Evolutionary conservation across 1,140 invertebrate species (phyloP).

Genomic region (Bombus waltoni): DNA sequence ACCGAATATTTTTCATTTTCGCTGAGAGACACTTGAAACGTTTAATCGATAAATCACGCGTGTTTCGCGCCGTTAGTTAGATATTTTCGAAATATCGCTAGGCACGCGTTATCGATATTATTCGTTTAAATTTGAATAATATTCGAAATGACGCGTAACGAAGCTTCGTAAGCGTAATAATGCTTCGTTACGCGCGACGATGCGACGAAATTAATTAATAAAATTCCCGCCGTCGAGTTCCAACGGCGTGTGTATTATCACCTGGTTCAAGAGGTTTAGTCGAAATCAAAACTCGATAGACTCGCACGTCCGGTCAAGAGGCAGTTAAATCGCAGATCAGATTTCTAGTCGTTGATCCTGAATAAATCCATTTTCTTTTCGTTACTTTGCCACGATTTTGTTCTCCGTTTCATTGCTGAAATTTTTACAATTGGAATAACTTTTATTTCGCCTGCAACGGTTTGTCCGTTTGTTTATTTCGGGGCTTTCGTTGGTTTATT

Average conservation of each 20-base stretch:
- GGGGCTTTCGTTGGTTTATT: no score
- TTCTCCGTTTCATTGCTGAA: no score
- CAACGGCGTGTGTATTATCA: not conserved
- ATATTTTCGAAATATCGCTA: constrained; percentile 2
- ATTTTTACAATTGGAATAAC: no score
- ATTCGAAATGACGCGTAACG: constrained; percentile 19
- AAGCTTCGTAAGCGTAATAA: not conserved
- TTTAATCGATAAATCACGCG: not conserved
- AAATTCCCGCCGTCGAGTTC: constrained; percentile 16
- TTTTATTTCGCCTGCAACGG: no score
- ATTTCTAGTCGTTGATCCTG: not conserved
- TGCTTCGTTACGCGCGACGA: constrained; percentile 35
- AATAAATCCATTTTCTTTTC: not conserved
- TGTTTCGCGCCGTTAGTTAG: not conserved
- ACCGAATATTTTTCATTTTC: not conserved
- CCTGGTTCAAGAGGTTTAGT: constrained; percentile 15
- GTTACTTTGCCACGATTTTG: no score
- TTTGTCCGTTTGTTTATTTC: no score
- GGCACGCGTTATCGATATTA: constrained; percentile 6
- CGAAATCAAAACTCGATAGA: constrained; percentile 28
- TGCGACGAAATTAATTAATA: constrained; percentile 45
- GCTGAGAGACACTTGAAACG: not conserved
- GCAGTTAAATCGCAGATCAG: not conserved
- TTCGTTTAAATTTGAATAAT: constrained; percentile 16
- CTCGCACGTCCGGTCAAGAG: not conserved